phyloP scores from a whole-genome alignment of 2,797 vertebrate species.

The Danio aesculapii region DNA sequence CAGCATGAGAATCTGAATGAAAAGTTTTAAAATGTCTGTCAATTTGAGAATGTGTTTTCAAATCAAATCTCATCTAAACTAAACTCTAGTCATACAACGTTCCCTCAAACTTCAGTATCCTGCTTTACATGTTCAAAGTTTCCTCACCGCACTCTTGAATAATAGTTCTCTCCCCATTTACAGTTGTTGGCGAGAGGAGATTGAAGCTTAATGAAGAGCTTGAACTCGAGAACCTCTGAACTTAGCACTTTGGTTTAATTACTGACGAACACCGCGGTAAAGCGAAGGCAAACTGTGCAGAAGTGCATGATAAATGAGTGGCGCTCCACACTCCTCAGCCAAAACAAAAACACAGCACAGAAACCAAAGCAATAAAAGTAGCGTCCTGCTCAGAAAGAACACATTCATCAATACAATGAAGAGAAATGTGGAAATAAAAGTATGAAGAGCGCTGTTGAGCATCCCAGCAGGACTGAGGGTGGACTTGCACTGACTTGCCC shows the following conservation, averaged over 20 bases:
- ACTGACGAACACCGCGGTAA: constrained; percentile 50
- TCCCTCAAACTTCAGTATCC: background rate
- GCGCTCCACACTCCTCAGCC: constrained; percentile 56
- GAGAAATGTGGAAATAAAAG: constrained; percentile 58
- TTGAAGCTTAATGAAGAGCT: constrained; percentile 20
- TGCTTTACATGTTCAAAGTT: background rate
- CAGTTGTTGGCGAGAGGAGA: background rate
- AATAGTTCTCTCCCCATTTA: background rate
- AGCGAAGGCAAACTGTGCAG: constrained; percentile 21
- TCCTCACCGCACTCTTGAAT: background rate
- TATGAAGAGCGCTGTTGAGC: constrained; percentile 65
- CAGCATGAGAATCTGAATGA: background rate
- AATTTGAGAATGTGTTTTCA: background rate
- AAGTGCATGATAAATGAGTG: constrained; percentile 53
- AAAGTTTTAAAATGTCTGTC: background rate
- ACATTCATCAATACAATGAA: constrained; percentile 63
- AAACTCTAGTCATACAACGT: background rate
- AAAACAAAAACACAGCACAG: constrained; percentile 66
- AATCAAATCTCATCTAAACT: background rate
- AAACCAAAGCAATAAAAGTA: constrained; percentile 67
- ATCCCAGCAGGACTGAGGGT: constrained; percentile 62
- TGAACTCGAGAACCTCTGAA: constrained; percentile 44
- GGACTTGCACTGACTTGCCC: constrained; percentile 52
- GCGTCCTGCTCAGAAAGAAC: constrained; percentile 65
- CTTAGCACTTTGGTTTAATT: constrained; percentile 46